Percentiles rank a stretch among this genome's conserved stretches.
Evolutionary conservation across 2,888 invertebrate genomes (phyloP).

Genomic region (Rambutsinella grinnellia): DNA sequence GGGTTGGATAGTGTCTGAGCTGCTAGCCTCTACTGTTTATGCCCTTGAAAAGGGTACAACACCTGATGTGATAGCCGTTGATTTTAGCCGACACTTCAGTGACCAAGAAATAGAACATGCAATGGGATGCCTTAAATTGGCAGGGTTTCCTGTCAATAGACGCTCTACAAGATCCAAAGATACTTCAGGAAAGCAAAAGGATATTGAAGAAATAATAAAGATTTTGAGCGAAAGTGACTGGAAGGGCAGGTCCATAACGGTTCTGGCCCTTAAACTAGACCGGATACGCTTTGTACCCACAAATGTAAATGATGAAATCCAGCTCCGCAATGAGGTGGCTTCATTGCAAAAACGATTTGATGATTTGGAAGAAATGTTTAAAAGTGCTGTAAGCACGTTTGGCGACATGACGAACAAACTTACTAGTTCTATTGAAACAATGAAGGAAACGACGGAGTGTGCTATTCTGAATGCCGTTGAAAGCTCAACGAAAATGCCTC

Average conservation of each 20-base stretch:
- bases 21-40: too few species aligned
- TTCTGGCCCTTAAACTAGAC: neutral
- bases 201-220: neutral
- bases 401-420: neutral
- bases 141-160: too few species aligned
- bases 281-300: conserved; percentile 5
- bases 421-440: neutral
- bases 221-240: neutral
- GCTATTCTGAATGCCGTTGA: neutral
- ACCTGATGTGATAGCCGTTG: too few species aligned
- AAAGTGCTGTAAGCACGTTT: neutral
- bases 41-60: too few species aligned
- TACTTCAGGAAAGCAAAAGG: neutral
- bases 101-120: too few species aligned
- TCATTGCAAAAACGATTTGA: neutral
- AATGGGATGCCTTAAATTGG: too few species aligned
- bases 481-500: neutral
- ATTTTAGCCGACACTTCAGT: too few species aligned
- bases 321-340: neutral
- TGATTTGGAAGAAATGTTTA: neutral
- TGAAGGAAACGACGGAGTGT: neutral
- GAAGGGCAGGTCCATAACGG: neutral
- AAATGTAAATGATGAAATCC: neutral
- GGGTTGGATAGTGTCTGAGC: too few species aligned
- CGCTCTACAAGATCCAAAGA: too few species aligned